phyloP scores from a whole-genome alignment of 2,888 invertebrate species.

The Coremacera marginata region DNA sequence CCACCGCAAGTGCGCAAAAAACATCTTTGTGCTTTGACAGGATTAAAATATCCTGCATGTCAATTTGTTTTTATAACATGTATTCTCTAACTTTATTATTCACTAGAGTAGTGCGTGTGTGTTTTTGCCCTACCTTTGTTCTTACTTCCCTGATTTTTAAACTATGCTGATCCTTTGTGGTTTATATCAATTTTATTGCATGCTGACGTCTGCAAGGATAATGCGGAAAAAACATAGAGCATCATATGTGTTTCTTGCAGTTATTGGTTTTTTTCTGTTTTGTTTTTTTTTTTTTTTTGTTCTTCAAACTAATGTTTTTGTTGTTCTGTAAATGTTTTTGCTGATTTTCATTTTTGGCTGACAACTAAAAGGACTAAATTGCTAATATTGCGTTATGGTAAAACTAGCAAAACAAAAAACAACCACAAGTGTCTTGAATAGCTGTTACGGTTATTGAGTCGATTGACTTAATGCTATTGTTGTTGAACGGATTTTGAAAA shows the following conservation, averaged over 20 bases:
- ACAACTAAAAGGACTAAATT: constrained; percentile 34
- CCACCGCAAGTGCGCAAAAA: constrained; percentile 1
- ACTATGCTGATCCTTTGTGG: constrained; percentile 27
- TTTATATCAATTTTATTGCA: constrained; percentile 27
- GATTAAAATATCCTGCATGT: constrained; percentile 51
- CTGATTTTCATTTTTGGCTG: constrained; percentile 29
- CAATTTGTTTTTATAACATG: constrained; percentile 35
- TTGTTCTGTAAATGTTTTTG: neutral
- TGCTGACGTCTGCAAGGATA: constrained; percentile 11
- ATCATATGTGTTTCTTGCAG: constrained; percentile 4
- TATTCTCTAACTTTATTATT: constrained; percentile 41
- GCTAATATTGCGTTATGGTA: neutral
- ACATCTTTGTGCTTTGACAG: constrained; percentile 61
- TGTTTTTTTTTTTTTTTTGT: neutral
- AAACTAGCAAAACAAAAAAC: neutral
- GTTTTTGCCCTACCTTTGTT: constrained; percentile 43
- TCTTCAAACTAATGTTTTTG: neutral
- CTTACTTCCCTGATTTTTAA: neutral
- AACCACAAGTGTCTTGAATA: neutral
- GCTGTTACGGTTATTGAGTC: too few relatives aligned
- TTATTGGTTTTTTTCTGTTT: neutral
- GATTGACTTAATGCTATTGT: too few relatives aligned
- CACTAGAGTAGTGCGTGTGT: constrained; percentile 11
- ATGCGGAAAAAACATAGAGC: constrained; percentile 11
- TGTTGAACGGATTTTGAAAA: neutral